Evolutionary conservation across 2,888 invertebrate species (phyloP).

Genomic region (Hylaea fasciaria): DNA sequence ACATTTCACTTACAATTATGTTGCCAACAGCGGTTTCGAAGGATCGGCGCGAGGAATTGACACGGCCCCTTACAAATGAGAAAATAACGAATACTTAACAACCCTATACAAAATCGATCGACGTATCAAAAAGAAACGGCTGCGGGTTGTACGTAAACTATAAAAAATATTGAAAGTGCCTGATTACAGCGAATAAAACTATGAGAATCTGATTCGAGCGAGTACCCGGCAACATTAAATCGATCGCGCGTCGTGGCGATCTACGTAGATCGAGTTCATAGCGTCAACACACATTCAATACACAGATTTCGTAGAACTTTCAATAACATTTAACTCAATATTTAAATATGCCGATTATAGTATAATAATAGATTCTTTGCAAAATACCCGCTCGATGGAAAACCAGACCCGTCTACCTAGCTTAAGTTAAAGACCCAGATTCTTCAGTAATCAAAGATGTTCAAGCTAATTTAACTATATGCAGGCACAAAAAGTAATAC

Average conservation of each 20-base stretch:
- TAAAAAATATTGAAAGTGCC: conserved; percentile 59
- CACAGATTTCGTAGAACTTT: too few species aligned
- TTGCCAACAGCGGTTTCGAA: conserved; percentile 48
- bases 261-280: too few species aligned
- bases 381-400: conserved; percentile 28
- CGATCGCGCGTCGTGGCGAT: too few species aligned
- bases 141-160: conserved; percentile 55
- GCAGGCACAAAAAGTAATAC: conserved; percentile 48
- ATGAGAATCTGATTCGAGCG: conserved; percentile 34
- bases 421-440: conserved; percentile 22
- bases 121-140: conserved; percentile 53
- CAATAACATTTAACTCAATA: too few species aligned
- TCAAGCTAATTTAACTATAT: conserved; percentile 23
- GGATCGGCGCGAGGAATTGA: conserved; percentile 73
- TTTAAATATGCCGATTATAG: too few species aligned
- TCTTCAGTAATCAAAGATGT: conserved; percentile 19
- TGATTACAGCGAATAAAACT: conserved; percentile 49
- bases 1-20: conserved; percentile 57
- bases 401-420: conserved; percentile 4
- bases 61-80: conserved; percentile 68
- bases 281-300: too few species aligned
- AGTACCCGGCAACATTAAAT: conserved; percentile 20
- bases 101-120: conserved; percentile 74
- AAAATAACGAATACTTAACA: conserved; percentile 72
- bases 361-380: conserved; percentile 11